Evolutionary conservation across 2,797 vertebrate species (phyloP), one percentile per base, ranked within the genome.

Genomic region (Phylloscopus collybita): DNA sequence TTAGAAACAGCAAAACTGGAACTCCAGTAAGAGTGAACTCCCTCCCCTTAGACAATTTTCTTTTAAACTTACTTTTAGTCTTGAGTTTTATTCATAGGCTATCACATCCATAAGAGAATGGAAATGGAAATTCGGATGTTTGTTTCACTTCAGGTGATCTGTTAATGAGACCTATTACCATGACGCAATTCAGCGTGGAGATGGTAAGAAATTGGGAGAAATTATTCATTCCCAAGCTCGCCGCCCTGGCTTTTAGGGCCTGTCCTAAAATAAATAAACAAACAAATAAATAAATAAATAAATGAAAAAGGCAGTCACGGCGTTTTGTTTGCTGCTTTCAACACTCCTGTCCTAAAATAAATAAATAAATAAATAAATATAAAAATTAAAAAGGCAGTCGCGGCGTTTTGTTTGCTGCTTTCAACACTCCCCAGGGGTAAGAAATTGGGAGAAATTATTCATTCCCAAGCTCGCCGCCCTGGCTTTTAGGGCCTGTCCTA

Each of bases 401-500:
- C 34, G 34, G 7, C 34, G 34, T 34, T 34, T 34, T 34, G 34
- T 34, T 34, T 34, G 34, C 34, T 34, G 34, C 34, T 34, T 34
- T 34, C 34, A 34, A 34, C 34, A 34, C 34, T 34, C 34, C 23
- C 4, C 25, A 3, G 6, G 27, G 34, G 34, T 34, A 34, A 34
- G 34, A 34, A 5, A n/a, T 0, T 0, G 26, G 7, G 19, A 34
- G 34, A 12, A 32, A 54, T 42, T 16, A 12, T 4, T 36, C 19
- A 26, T 15, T 51, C 21, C 36, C 19, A 2, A 14, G 2, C 16
- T 32, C 1, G 1, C 4, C 42, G 44, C 26, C 6, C 14, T 29
- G 36, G 0, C 11, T 25, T 50, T 44, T 32, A 19, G 32, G 19
- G 11, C 22, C 2, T 38, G 12, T 17, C 27, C 15, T 23, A 14